A percentile compares a stretch with the other conserved stretches of the same genome.
Evolutionary conservation across 2,888 invertebrate genomes (phyloP).

Genomic region (Lottia gigantea): DNA sequence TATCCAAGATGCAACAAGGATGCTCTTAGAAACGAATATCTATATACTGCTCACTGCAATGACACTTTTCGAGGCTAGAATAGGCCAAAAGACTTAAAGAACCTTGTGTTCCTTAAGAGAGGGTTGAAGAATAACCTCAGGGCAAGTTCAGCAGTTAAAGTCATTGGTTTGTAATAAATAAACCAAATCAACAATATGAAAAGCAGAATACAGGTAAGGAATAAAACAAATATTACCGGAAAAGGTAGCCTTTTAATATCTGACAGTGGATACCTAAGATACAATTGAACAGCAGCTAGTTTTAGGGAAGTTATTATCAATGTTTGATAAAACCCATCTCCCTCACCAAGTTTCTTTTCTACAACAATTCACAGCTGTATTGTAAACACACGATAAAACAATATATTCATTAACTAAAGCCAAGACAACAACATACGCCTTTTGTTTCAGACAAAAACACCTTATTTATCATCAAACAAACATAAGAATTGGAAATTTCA

Average conservation of each 20-base stretch:
- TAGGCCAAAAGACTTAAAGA: no score
- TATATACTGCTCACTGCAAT: no score
- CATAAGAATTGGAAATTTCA: no score
- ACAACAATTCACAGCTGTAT: not conserved
- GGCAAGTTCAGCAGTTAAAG: no score
- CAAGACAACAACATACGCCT: no score
- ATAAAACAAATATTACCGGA: not conserved
- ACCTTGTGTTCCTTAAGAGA: no score
- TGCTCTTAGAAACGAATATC: no score
- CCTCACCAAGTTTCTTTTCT: not conserved
- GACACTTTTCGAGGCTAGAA: no score
- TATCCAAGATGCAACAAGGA: no score
- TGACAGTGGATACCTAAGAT: constrained; percentile 11
- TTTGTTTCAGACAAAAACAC: not conserved
- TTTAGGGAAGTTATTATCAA: not conserved
- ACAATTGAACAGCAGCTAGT: constrained; percentile 5
- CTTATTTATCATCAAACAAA: not conserved
- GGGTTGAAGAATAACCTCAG: no score
- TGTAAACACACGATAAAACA: constrained; percentile 2
- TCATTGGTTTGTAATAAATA: no score
- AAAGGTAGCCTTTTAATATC: not conserved
- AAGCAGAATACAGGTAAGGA: constrained; percentile 9
- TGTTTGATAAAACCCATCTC: not conserved
- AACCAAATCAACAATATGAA: no score
- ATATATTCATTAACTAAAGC: constrained; percentile 6